A percentile compares a stretch with the other conserved stretches of the same genome.
These are phyloP conservation scores for Moxostoma hubbsi DNA, from an alignment of 2,797 vertebrate genomes.

Conservation along the genomic window DNA sequence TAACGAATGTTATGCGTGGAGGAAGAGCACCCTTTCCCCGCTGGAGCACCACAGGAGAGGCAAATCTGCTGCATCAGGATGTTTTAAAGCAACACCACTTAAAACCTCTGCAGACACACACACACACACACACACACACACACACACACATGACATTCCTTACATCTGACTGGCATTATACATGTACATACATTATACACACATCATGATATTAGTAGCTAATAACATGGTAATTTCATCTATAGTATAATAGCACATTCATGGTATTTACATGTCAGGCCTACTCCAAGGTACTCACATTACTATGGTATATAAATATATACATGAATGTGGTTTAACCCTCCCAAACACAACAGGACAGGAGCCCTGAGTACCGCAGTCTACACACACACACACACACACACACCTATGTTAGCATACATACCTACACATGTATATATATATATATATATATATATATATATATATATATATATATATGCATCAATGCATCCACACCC, in stretches of 20 bases:
- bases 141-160: background rate
- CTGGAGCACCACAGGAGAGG: background rate
- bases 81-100: slow-evolving; percentile 43
- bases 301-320: too few species aligned
- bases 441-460: slow-evolving; percentile 44
- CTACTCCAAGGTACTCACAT: too few species aligned
- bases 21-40: slow-evolving; percentile 8
- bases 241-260: too few species aligned
- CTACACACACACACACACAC: slow-evolving; percentile 57
- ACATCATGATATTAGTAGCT: background rate
- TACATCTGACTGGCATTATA: slow-evolving; percentile 20
- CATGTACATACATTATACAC: background rate
- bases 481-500: too few species aligned
- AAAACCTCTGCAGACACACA: slow-evolving; percentile 22
- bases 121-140: background rate
- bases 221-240: too few species aligned
- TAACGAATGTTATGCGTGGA: slow-evolving; percentile 15
- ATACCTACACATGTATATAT: slow-evolving; percentile 46
- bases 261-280: too few species aligned
- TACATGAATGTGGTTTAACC: too few species aligned
- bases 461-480: background rate
- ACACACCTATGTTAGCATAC: slow-evolving; percentile 52
- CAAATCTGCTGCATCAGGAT: slow-evolving; percentile 62
- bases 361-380: slow-evolving; percentile 73
- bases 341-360: slow-evolving; percentile 43